These are phyloP conservation scores for Halcyon senegalensis DNA, from an alignment of 2,113 vertebrate species.

Conservation along the genomic window DNA sequence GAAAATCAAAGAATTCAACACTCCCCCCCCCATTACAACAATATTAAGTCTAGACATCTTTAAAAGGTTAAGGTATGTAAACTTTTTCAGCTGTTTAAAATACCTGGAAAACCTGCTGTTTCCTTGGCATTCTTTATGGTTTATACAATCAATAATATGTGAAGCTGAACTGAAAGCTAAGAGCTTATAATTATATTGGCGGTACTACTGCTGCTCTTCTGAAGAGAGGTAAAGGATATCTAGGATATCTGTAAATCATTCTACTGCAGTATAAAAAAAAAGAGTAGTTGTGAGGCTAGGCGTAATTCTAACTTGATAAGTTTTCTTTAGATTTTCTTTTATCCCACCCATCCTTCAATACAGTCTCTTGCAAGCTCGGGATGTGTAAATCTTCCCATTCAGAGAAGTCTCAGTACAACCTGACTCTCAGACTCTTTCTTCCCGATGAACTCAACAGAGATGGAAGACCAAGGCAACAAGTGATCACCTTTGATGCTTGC, in stretches of 20 bases:
- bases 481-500: not conserved
- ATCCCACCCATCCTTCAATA: not conserved
- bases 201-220: not conserved
- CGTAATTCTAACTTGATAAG: not conserved
- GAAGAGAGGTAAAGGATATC: not conserved
- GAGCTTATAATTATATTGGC: not conserved
- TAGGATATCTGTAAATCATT: not conserved
- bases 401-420: not conserved
- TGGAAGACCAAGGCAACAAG: not conserved
- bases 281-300: not conserved
- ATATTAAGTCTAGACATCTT: not conserved
- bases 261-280: not conserved
- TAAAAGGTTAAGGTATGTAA: not conserved
- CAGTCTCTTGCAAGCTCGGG: not conserved
- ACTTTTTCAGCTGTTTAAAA: not conserved
- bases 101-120: not conserved
- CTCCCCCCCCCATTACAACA: not conserved
- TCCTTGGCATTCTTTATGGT: not conserved
- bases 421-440: not conserved
- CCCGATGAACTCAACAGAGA: not conserved
- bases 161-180: not conserved
- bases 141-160: not conserved
- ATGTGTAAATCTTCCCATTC: not conserved
- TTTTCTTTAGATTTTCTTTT: not conserved
- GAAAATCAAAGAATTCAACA: not conserved